Percentiles rank a stretch among this genome's conserved stretches.
Conservation (phyloP, 2,113 vertebrate species). For the Pelvicachromis taeniatus region DNA sequence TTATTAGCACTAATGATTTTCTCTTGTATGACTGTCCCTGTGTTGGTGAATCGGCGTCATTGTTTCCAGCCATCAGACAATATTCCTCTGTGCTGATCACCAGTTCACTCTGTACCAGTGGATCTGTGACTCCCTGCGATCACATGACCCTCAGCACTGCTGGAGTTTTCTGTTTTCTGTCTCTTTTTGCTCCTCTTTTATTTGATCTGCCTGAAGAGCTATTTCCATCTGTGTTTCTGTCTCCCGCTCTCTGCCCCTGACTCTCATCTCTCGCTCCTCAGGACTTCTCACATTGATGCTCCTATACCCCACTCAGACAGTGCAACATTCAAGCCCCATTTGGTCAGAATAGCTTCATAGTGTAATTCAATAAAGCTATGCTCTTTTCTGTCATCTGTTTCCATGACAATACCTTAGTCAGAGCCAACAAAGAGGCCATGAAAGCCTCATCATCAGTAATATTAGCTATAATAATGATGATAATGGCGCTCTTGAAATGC, state of each 20-base stretch:
- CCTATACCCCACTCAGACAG: not conserved
- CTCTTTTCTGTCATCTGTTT: constrained; percentile 67
- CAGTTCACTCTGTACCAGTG: constrained; percentile 17
- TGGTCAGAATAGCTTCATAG: constrained; percentile 62
- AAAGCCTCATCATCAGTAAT: constrained; percentile 67
- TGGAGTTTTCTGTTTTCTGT: not conserved
- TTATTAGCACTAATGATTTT: not conserved
- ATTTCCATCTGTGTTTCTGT: not conserved
- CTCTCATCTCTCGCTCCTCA: constrained; percentile 1
- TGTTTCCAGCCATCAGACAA: constrained; percentile 39
- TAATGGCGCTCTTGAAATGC: constrained; percentile 66
- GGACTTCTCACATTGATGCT: constrained; percentile 30
- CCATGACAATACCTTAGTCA: constrained; percentile 66
- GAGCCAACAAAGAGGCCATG: constrained; percentile 54
- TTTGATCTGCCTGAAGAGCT: not conserved
- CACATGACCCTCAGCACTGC: constrained; percentile 25
- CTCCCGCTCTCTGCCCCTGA: not conserved
- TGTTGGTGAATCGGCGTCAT: constrained; percentile 38
- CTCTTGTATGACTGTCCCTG: not conserved
- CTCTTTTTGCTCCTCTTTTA: not conserved
- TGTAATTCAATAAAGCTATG: constrained; percentile 63
- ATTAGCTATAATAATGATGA: constrained; percentile 73
- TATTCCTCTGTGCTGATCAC: constrained; percentile 31
- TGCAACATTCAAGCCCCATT: constrained; percentile 62
- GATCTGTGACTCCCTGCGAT: constrained; percentile 7